Evolutionary conservation across 2,888 invertebrate genomes (phyloP).

Genomic region (Drosophila nr. perissopoda): DNA sequence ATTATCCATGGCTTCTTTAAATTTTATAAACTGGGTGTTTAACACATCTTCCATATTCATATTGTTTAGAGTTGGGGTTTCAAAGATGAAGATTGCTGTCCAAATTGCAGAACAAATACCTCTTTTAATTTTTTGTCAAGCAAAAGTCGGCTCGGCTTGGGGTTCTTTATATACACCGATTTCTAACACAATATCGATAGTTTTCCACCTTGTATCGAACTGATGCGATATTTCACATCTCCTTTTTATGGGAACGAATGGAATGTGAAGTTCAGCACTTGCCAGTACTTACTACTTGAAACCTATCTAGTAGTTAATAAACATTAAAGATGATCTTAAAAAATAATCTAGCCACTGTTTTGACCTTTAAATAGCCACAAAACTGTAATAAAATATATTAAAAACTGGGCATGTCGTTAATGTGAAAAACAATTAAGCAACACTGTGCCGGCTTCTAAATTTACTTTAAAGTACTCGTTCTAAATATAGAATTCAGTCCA

Average conservation of each 20-base stretch:
- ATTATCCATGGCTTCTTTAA: conserved; percentile 89
- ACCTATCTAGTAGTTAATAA: neutral
- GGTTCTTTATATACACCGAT: neutral
- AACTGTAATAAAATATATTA: neutral
- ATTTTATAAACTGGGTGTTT: conserved; percentile 87
- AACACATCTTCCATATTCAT: conserved; percentile 57
- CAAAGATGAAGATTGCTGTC: neutral
- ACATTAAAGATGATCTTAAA: neutral
- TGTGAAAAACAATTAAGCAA: neutral
- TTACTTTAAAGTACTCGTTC: conserved; percentile 5
- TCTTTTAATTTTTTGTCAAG: neutral
- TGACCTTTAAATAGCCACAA: neutral
- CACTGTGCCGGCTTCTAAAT: neutral
- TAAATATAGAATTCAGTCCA: conserved; percentile 2
- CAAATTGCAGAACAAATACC: neutral
- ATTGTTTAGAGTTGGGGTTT: neutral
- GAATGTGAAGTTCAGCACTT: neutral
- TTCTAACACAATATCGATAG: neutral
- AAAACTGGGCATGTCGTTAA: neutral
- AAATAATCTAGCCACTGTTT: neutral
- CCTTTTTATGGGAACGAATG: neutral
- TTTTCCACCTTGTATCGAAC: neutral
- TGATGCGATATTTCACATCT: neutral
- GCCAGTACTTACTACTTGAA: neutral
- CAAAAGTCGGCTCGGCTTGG: neutral